Conservation (phyloP, 92 coral and sea anemone genomes). For the Phenganax marumi region DNA sequence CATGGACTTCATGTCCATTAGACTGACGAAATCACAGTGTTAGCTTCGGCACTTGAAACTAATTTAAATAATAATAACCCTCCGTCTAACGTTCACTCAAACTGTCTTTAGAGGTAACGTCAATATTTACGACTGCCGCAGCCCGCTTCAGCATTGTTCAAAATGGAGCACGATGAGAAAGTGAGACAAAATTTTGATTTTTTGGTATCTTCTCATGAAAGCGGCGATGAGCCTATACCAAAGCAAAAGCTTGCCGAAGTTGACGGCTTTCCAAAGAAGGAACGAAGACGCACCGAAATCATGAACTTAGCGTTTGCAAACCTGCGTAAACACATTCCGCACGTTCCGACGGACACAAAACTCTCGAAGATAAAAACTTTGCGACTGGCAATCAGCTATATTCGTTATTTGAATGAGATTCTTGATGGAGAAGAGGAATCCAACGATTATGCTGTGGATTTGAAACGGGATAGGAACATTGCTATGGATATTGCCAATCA, state of each 20-base stretch:
- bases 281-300: conserved; percentile 85
- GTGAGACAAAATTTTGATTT: background rate
- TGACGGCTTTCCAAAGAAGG: conserved; percentile 70
- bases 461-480: conserved; percentile 38
- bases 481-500: conserved; percentile 61
- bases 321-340: conserved; percentile 88
- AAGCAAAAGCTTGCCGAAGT: background rate
- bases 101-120: conserved; percentile 31
- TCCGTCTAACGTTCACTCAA: conserved; percentile 16
- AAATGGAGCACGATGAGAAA: conserved; percentile 30
- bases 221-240: background rate
- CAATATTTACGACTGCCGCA: conserved; percentile 26
- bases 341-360: conserved; percentile 95
- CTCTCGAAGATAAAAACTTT: conserved; percentile 93
- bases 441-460: conserved; percentile 72
- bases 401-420: conserved; percentile 82
- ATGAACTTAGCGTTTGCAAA: conserved; percentile 94
- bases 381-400: conserved; percentile 91
- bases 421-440: conserved; percentile 68
- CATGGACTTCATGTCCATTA: background rate
- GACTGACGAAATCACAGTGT: background rate
- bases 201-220: conserved; percentile 1
- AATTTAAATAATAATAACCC: conserved; percentile 34
- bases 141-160: conserved; percentile 21
- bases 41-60: conserved; percentile 3